These are phyloP conservation scores for Dendrocincla fuliginosa DNA, from an alignment of 2,797 vertebrate genomes.

Conservation along the genomic window DNA sequence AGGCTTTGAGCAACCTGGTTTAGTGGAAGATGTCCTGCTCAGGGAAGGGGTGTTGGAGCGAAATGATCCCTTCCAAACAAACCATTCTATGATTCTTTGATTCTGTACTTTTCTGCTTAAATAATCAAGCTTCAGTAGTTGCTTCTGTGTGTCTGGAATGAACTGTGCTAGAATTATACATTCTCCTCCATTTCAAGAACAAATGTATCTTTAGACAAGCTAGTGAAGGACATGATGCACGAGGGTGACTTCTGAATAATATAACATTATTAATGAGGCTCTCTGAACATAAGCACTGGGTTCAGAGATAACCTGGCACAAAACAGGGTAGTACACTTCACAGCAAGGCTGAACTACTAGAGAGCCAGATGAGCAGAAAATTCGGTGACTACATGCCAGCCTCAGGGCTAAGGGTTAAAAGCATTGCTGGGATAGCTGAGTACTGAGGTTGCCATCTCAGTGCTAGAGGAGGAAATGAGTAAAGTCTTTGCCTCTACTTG, in stretches of 20 bases:
- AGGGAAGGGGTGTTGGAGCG: rapidly evolving
- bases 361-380: not conserved
- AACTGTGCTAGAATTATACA: not conserved
- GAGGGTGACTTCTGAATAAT: not conserved
- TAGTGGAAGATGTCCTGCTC: not conserved
- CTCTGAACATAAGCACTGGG: not conserved
- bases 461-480: not conserved
- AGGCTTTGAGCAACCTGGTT: not conserved
- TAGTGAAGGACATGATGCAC: not conserved
- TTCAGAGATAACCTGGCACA: not conserved
- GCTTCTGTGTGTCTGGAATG: not conserved
- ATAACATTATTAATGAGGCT: not conserved
- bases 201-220: not conserved
- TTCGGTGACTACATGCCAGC: not conserved
- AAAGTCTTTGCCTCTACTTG: not conserved
- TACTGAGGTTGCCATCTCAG: not conserved
- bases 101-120: not conserved
- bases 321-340: not conserved
- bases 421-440: not conserved
- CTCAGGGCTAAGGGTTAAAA: not conserved
- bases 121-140: not conserved
- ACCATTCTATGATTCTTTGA: not conserved
- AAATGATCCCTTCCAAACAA: not conserved
- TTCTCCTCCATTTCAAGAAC: not conserved
- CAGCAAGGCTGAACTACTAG: not conserved